Base-by-base conservation (phyloP, 2,113 vertebrate species). In the rat (Rattus norvegicus) region DNA sequence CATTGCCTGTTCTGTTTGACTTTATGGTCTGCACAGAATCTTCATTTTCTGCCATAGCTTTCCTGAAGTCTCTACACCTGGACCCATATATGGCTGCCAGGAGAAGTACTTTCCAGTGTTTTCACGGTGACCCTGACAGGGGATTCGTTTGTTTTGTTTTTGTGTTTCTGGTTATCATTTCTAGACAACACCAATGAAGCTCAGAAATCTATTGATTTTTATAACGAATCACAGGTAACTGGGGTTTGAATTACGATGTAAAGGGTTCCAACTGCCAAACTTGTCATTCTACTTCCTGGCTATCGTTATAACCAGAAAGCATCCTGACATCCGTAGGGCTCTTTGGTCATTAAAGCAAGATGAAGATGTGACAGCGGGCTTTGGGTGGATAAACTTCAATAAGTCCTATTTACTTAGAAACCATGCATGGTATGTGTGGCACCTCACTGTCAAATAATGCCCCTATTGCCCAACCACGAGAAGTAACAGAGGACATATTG, bases 401-500 rank as follows among this genome's bases (percentile, higher is more conserved):
- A 95, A 91, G 36, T 89, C 20, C 20, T 84, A 43, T 93, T 95
- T 88, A 91, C 81, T 94, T 96, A 67, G 80, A 95, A 97, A 86
- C 86, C 91, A 61, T 87, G 72, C 63, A 70, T 93, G 86, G 72
- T 93, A 96, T 96, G 85, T 83, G 33, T 52, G 91, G 88, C 33
- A 89, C 90, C 88, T 95, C 93, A 77, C 56, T 94, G 1, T 91
- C 92, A 92, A 86, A 96, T 72, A 96, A 43, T 59, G 54, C 89
- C 87, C 72, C 89, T 73, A 14, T 96, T 96, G 95, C 90, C 72
- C 72, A 93, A 49, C 28, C n/a, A 14, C 85, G 65, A 83, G 67
- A 59, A 89, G 72, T 95, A 83, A 97, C 95, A 97, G 94, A 95
- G 79, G 88, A 20, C 94, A 90, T 95, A 95, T 93, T 97, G 96